Base-by-base conservation (phyloP, 2,888 invertebrate genomes). In the Auanema sp. region DNA sequence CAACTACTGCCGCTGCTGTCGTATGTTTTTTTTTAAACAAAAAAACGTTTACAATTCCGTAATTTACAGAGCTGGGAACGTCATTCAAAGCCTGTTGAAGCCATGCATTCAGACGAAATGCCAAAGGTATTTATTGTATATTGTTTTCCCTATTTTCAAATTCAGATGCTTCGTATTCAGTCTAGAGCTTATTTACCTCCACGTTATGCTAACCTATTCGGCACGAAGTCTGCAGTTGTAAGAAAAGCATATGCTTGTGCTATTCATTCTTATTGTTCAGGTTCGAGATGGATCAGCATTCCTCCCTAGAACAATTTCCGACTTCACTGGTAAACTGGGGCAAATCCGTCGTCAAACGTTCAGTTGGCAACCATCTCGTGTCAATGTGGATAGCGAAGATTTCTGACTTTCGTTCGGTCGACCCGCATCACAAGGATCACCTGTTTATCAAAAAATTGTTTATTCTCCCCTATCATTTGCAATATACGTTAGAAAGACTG, bases 301-400 rank as follows among this genome's bases (percentile, higher is more conserved):
- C 59, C 43, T 60, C 11, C 59, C 59, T 11, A 40, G 42, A 14
- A 41, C 41, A 3, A 60, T 60, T 18, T 60, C 59, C 14, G 59
- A 60, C 21, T 60, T 51, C 40, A 60, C 59, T 5, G 59, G 59
- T 42, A 60, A 60, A 43, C 43, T 60, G 23, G 59, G 59, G 21
- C 43, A 51, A n/a, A 51, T 60, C 18, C 51, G 59, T 43, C 25
- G 59, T 24, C 59, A 51, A n/a, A 60, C 59, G 3, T 60, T 60
- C 59, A 60, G 59, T 43, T 60, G 59, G 59, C 59, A 53, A 8
- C 59, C 59, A 8, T 40, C 41, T 23, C 25, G 24, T n/a, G 21
- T 24, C 11, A 24, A 21, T n/a, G 21, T 50, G 12, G 50, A 24
- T 24, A 24, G 50, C 21, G 50, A 50, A 21, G 50, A 24, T 23